phyloP scores from a whole-genome alignment of 2,888 invertebrate species.

The Dryomyza anilis region DNA sequence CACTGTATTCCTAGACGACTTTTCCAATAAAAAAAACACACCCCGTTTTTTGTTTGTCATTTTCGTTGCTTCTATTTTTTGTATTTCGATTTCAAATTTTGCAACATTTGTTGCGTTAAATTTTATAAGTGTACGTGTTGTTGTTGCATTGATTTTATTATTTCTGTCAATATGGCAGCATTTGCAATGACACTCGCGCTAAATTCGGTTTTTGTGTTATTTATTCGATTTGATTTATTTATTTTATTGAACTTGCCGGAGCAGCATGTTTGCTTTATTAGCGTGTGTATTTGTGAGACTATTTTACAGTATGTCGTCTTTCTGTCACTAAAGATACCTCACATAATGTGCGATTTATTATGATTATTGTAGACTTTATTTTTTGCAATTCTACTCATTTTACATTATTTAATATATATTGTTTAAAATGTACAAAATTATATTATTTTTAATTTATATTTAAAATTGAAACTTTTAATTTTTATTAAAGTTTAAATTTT shows the following conservation, averaged over 20 bases:
- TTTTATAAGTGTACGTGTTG: conserved; percentile 24
- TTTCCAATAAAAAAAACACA: neutral
- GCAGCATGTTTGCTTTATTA: conserved; percentile 5
- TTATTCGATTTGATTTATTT: conserved; percentile 16
- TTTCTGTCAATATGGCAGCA: conserved; percentile 23
- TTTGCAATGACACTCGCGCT: neutral
- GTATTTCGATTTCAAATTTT: conserved; percentile 25
- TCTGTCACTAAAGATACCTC: too few relatives aligned
- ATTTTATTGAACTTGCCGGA: conserved; percentile 11
- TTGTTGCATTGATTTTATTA: conserved; percentile 6
- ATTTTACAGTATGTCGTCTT: too few relatives aligned
- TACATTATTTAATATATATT: too few relatives aligned
- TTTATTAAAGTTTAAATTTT: too few relatives aligned
- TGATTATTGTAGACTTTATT: too few relatives aligned
- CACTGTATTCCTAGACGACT: neutral
- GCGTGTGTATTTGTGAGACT: too few relatives aligned
- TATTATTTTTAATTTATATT: too few relatives aligned
- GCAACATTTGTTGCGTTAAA: conserved; percentile 40
- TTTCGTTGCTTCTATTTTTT: neutral
- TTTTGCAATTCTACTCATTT: too few relatives aligned
- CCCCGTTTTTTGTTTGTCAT: neutral
- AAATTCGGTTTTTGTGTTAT: neutral
- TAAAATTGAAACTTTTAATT: too few relatives aligned
- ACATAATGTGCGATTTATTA: too few relatives aligned
- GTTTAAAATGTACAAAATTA: too few relatives aligned